These are phyloP conservation scores for Helicorthomorpha holstii DNA, from an alignment of 1,140 invertebrate species.

Conservation along the genomic window DNA sequence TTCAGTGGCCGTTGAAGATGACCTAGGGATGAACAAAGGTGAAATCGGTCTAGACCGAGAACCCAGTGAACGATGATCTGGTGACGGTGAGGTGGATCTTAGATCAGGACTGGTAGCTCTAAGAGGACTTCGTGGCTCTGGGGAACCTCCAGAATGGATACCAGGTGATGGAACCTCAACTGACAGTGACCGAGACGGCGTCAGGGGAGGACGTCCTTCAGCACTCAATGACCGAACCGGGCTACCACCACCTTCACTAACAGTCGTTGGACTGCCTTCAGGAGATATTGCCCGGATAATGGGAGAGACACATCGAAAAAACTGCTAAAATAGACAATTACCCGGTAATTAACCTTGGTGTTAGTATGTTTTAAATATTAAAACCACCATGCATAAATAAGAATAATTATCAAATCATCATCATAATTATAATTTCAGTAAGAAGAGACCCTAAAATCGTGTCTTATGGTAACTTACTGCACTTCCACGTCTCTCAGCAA, in stretches of 20 bases:
- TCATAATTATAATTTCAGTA: too few species aligned
- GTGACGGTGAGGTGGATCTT: neutral
- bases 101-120: neutral
- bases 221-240: neutral
- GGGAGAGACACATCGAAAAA: constrained; percentile 54
- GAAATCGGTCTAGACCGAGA: constrained; percentile 1
- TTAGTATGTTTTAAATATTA: too few species aligned
- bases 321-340: constrained; percentile 23
- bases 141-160: neutral
- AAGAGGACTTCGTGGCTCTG: neutral
- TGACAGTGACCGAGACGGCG: constrained; percentile 1
- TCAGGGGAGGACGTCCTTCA: constrained; percentile 1
- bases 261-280: constrained; percentile 3
- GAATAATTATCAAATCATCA: too few species aligned
- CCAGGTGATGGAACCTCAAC: neutral
- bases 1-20: too few species aligned
- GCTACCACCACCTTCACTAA: neutral
- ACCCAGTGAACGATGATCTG: neutral
- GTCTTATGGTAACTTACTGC: neutral
- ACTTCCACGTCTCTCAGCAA: neutral
- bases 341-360: too few species aligned
- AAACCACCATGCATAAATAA: too few species aligned
- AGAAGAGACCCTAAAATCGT: too few species aligned
- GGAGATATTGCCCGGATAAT: constrained; percentile 33
- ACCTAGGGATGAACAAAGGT: constrained; percentile 3